Base-by-base conservation (phyloP, 2,888 invertebrate species). In the Brachyptera risi region DNA sequence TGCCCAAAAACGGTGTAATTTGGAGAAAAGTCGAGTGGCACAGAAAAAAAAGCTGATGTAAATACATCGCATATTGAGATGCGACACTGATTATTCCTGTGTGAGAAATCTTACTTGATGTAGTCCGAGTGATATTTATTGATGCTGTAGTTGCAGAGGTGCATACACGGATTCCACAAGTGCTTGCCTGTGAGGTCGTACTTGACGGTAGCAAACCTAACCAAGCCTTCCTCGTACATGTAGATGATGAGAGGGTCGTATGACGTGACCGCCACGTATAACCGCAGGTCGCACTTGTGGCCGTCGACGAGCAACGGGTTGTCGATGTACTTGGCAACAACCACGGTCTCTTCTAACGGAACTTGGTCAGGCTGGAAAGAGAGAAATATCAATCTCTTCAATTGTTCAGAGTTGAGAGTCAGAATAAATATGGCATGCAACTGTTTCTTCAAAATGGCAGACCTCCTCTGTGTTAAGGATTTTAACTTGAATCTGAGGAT, bases 111-210 rank as follows among this genome's bases (percentile, higher is more conserved):
- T 82, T 77, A 94, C 90, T 90, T 92, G 70, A 96, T 89, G 76
- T 96, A 98, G 78, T 95, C 92, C 61, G 92, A 90, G 75, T 92
- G 96, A 73, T 94, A 94, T 76, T 97, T 97, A 77, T 98, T 97
- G 72, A 98, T 93, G 77, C 95, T 96, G 77, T 97, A 98, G 77
- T 98, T 98, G 72, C 97, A 98, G 15, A 98, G 83, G 76, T 98
- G 97, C 90, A 96, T 96, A 77, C 92, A 96, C 0, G 91, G 93
- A 76, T 93, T 95, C 87, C 93, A 96, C 13, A 98, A 81, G 71
- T 94, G 95, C 73, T 94, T 93, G 68, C 92, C 89, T 68, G 88
- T 90, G 70, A 90, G 83, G 72, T 96, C 90, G 75, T 96, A 97
- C 73, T 93, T 93, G 63, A 96, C 95, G 0, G 96, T 94, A 0